Evolutionary conservation across 2,113 vertebrate genomes (phyloP), one percentile per base, ranked within the genome.

Genomic region (Micromys minutus): DNA sequence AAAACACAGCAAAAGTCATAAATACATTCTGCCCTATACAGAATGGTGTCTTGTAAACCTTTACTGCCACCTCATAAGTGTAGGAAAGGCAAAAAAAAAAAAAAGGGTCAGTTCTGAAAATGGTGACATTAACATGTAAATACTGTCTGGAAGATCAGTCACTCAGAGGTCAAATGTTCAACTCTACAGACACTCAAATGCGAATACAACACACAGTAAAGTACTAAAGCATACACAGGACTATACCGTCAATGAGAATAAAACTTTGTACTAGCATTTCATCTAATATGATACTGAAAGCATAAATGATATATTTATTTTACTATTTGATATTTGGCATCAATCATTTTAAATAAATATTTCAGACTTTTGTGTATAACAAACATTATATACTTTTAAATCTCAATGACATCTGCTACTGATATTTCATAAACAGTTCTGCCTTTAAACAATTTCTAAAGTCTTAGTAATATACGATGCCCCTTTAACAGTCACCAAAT

Each of bases 21-120:
- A 4, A 87, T 22, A 79, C 31, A 77, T 45, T 31, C 31, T 85
- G 47, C 22, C 31, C 19, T 9, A 69, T 74, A 76, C 79, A 97
- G 87, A 96, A 96, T 79, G 80, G 31, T 80, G 36, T 65, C 80
- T 96, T 97, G 95, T 97, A 98, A 97, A 97, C 95, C 97, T 97
- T 96, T 98, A 65, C 13, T 4, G 87, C 86, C 95, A 97, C 9
- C 90, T 97, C 96, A 97, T 10, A 91, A 94, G 93, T 65, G 87
- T 77, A 96, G 90, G 67, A 98, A 97, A 93, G 95, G 96, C 96
- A 98, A 98, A 94, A 74, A 97, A 98, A 98, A 98, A 94, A 74
- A 97, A 98, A 93, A 97, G 86, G 52, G 65, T 75, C 59, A 87
- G 90, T 93, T 97, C 80, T 97, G 96, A 97, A 97, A 92, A 97